These are phyloP conservation scores for Meloe dianella DNA, from an alignment of 2,888 invertebrate genomes.

Conservation along the genomic window DNA sequence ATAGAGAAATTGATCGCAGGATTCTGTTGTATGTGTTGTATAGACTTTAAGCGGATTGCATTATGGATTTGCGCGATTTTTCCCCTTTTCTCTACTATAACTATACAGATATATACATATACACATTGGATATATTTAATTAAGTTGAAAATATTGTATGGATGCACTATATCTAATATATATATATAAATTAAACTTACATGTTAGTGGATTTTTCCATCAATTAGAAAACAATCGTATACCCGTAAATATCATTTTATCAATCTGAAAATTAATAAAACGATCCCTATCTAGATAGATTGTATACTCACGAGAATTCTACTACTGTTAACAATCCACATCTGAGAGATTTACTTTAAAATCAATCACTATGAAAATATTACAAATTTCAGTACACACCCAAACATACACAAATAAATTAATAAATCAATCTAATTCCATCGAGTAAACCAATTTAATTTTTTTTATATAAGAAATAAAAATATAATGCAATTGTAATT, in stretches of 20 bases:
- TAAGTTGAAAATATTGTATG: slow-evolving; percentile 41
- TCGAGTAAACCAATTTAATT: neutral
- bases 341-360: neutral
- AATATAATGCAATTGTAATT: slow-evolving; percentile 10
- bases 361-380: neutral
- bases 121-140: slow-evolving; percentile 34
- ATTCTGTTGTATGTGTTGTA: slow-evolving; percentile 45
- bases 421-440: neutral
- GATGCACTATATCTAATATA: slow-evolving; percentile 26
- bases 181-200: slow-evolving; percentile 6
- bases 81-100: slow-evolving; percentile 41
- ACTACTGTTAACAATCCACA: neutral
- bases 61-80: slow-evolving; percentile 45
- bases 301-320: neutral
- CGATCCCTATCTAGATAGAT: too few species aligned
- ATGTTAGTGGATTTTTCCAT: neutral
- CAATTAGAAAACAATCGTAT: slow-evolving; percentile 3
- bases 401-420: too few species aligned
- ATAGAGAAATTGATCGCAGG: slow-evolving; percentile 55
- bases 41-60: slow-evolving; percentile 47
- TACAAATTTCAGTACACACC: too few species aligned
- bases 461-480: too few species aligned
- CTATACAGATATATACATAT: slow-evolving; percentile 32
- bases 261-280: neutral
- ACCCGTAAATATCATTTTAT: slow-evolving; percentile 5